phyloP scores from a whole-genome alignment of 2,113 vertebrate species.

The Lethenteron reissneri region DNA sequence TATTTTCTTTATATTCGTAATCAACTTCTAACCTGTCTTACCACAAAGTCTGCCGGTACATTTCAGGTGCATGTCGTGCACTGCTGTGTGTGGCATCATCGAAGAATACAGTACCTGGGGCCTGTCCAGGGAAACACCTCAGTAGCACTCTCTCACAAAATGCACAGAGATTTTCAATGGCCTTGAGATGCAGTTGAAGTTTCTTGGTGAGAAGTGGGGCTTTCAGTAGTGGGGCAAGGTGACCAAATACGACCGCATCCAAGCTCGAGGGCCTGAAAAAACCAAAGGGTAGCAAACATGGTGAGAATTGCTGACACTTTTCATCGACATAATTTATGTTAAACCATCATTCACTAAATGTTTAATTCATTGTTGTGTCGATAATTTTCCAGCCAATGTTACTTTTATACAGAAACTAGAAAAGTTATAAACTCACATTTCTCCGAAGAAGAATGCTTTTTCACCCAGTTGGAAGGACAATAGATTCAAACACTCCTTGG shows the following conservation, averaged over 20 bases:
- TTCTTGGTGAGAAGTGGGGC: not conserved
- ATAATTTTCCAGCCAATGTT: too few relatives aligned
- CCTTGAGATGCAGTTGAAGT: slow-evolving; percentile 6
- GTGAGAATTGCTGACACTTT: too few relatives aligned
- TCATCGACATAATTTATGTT: too few relatives aligned
- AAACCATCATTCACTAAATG: too few relatives aligned
- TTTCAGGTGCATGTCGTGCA: too few relatives aligned
- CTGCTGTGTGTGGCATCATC: too few relatives aligned
- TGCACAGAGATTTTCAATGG: not conserved
- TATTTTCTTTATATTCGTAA: too few relatives aligned
- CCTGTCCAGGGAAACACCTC: not conserved
- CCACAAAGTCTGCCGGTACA: too few relatives aligned
- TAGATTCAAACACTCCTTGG: slow-evolving; percentile 1
- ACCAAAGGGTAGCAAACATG: not conserved
- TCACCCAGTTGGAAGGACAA: not conserved
- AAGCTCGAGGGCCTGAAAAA: not conserved
- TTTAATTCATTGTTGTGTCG: too few relatives aligned
- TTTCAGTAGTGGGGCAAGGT: not conserved
- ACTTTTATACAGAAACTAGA: not conserved
- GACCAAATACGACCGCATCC: slow-evolving; percentile 4
- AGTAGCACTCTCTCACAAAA: not conserved
- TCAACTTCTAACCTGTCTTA: too few relatives aligned
- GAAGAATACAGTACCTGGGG: not conserved
- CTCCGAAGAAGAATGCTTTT: slow-evolving; percentile 1
- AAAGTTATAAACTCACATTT: not conserved